phyloP scores from a whole-genome alignment of 1,140 invertebrate species.

The Mycetomoellerius zeteki region DNA sequence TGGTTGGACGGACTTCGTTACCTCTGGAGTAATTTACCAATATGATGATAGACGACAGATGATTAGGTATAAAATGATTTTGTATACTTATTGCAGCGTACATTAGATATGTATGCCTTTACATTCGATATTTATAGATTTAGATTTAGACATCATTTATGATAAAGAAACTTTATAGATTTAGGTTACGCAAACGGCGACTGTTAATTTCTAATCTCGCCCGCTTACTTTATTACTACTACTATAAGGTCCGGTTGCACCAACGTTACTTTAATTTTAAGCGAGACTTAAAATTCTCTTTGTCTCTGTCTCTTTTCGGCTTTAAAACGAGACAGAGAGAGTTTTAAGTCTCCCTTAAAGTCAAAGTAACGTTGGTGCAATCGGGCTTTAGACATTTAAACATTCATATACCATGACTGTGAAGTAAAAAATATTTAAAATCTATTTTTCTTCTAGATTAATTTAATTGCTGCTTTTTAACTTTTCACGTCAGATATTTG shows the following conservation, averaged over 20 bases:
- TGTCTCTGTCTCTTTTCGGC: too few relatives aligned
- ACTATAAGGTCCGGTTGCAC: too few relatives aligned
- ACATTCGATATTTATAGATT: not conserved
- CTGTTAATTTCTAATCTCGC: too few relatives aligned
- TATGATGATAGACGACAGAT: constrained; percentile 69
- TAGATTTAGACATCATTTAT: not conserved
- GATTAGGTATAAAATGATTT: constrained; percentile 44
- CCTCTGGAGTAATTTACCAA: constrained; percentile 84
- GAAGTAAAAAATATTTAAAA: not conserved
- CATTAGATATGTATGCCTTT: not conserved
- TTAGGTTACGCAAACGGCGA: too few relatives aligned
- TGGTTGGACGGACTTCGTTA: constrained; percentile 85
- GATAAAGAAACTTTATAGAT: too few relatives aligned
- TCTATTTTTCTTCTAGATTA: not conserved
- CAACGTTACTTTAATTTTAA: too few relatives aligned
- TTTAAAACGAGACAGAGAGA: too few relatives aligned
- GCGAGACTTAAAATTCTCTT: too few relatives aligned
- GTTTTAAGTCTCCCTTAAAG: too few relatives aligned
- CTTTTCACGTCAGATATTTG: not conserved
- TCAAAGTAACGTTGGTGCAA: too few relatives aligned
- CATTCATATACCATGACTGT: not conserved
- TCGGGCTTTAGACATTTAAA: not conserved
- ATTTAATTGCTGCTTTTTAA: constrained; percentile 4
- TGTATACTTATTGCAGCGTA: constrained; percentile 5
- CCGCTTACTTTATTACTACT: too few relatives aligned